These are phyloP conservation scores for Druon quercuslanigerum DNA, from an alignment of 1,140 invertebrate genomes.

Conservation along the genomic window DNA sequence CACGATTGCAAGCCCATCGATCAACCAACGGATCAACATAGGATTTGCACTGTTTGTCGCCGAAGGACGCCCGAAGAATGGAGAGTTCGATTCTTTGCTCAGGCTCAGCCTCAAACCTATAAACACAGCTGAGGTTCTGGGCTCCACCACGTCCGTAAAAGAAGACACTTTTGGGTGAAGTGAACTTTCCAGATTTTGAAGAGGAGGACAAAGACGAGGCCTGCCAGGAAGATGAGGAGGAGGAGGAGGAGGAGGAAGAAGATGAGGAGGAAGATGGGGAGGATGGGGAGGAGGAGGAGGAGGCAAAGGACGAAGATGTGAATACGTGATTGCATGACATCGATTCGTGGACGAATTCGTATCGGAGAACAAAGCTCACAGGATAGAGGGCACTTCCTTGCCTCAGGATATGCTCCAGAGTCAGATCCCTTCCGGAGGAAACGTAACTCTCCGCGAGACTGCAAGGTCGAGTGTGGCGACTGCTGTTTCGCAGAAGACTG, in stretches of 20 bases:
- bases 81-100: conserved; percentile 81
- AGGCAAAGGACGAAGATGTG: conserved; percentile 66
- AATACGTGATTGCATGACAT: conserved; percentile 79
- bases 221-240: conserved; percentile 41
- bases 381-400: conserved; percentile 87
- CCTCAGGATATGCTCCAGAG: conserved; percentile 83
- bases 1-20: conserved; percentile 81
- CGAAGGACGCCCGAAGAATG: conserved; percentile 81
- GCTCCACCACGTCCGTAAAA: conserved; percentile 87
- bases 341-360: conserved; percentile 84
- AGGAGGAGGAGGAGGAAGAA: conserved; percentile 36
- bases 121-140: conserved; percentile 83
- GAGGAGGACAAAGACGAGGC: conserved; percentile 47
- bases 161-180: conserved; percentile 87
- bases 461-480: conserved; percentile 84
- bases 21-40: conserved; percentile 80
- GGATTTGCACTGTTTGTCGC: conserved; percentile 80
- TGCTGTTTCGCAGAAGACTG: conserved; percentile 83
- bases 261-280: conserved; percentile 56
- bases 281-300: conserved; percentile 48
- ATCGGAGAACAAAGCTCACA: conserved; percentile 84
- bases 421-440: conserved; percentile 82
- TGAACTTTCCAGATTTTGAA: conserved; percentile 79
- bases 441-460: conserved; percentile 86
- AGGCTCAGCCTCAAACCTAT: conserved; percentile 83